A percentile compares a stretch with the other conserved stretches of the same genome.
These are phyloP conservation scores for Trichopoda pennipes DNA, from an alignment of 2,888 invertebrate genomes.

Conservation along the genomic window DNA sequence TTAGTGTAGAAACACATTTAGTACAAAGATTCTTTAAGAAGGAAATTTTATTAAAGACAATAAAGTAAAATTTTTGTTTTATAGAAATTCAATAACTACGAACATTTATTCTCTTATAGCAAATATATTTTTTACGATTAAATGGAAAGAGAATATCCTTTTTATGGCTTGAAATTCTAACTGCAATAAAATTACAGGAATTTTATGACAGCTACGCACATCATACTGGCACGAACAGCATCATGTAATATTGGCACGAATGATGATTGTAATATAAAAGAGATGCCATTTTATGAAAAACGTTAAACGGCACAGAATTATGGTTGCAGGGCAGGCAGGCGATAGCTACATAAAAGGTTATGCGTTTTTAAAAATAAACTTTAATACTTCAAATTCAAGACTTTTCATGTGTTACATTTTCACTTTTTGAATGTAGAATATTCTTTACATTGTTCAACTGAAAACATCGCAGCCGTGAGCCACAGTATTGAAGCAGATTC, in stretches of 20 bases:
- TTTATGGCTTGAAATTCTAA: constrained; percentile 72
- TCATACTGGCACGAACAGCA: not conserved
- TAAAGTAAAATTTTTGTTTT: constrained; percentile 75
- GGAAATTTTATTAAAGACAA: constrained; percentile 66
- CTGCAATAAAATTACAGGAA: constrained; percentile 55
- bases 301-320: not conserved
- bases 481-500: too few relatives aligned
- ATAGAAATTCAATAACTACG: constrained; percentile 70
- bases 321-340: not conserved
- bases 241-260: not conserved
- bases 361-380: too few relatives aligned
- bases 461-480: too few relatives aligned
- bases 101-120: constrained; percentile 61
- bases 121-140: constrained; percentile 29
- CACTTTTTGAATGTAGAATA: too few relatives aligned
- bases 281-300: too few relatives aligned
- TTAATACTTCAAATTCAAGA: too few relatives aligned
- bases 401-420: too few relatives aligned
- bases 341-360: too few relatives aligned
- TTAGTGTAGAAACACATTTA: constrained; percentile 7
- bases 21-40: not conserved
- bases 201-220: constrained; percentile 51
- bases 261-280: not conserved
- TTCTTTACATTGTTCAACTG: too few relatives aligned
- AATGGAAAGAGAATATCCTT: constrained; percentile 69